Percentiles rank a stretch among this genome's conserved stretches.
phyloP scores from a whole-genome alignment of 1,140 invertebrate genomes.

The Nasonia longicornis region DNA sequence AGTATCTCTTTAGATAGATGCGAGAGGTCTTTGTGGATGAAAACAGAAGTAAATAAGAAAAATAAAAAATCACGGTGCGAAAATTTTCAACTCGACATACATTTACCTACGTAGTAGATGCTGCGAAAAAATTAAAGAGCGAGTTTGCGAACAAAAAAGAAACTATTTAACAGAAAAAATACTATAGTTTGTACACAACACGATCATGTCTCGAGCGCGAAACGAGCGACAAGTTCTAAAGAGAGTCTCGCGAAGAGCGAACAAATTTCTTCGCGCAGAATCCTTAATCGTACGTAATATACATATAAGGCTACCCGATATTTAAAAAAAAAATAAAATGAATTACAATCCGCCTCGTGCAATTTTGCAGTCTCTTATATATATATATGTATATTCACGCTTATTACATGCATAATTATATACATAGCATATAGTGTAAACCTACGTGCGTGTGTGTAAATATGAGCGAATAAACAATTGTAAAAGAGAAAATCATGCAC shows the following conservation, averaged over 20 bases:
- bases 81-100: neutral
- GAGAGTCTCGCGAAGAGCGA: neutral
- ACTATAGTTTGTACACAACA: neutral
- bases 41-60: neutral
- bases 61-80: neutral
- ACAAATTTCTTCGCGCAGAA: neutral
- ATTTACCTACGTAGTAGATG: neutral
- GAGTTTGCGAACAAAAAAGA: neutral
- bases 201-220: neutral
- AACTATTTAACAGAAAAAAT: neutral
- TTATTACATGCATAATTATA: slow-evolving; percentile 28
- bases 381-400: slow-evolving; percentile 21
- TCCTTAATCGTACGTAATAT: neutral
- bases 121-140: neutral
- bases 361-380: slow-evolving; percentile 33
- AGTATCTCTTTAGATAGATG: slow-evolving; percentile 44
- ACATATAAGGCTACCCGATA: neutral
- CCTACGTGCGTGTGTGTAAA: neutral
- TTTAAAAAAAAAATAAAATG: neutral
- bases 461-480: neutral
- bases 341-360: neutral
- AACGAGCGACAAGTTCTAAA: neutral
- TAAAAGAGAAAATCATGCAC: slow-evolving; percentile 4
- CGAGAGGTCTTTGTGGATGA: slow-evolving; percentile 4
- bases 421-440: neutral